Evolutionary conservation across 2,888 invertebrate species (phyloP), one percentile per base, ranked within the genome.

Genomic region (Lasioglossum zephyrum): DNA sequence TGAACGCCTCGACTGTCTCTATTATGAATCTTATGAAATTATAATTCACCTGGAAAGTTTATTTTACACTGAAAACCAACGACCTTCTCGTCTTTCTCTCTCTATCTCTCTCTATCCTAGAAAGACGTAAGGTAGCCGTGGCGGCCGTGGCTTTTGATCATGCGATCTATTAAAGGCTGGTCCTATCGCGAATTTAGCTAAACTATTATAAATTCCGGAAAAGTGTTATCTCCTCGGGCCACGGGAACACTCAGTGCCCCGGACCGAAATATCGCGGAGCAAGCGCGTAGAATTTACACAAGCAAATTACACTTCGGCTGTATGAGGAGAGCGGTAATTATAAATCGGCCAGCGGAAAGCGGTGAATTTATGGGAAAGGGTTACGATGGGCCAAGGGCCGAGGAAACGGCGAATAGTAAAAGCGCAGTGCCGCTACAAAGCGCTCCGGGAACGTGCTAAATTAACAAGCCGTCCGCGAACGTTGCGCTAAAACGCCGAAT

Each of bases 241-340:
- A 76, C 70, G 47, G 49, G 57, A 66, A 75, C 79, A 77, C 66
- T 72, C 76, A 53, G 69, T 57, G 22, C 39, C 69, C 9, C 69
- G 69, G 39, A 69, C 53, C 81, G 82, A 90, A 88, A 88, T 90
- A 90, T 89, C 84, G 79, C 69, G 77, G 81, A 72, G 79, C 84
- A 76, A 79, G 85, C 84, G 81, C 70, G 86, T 82, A 82, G 86
- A 89, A 89, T 90, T 90, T 90, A 87, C 87, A 87, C 87, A 89
- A 86, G 90, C 82, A 90, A 90, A 87, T 90, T 89, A 89, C 89
- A 84, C 83, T 89, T 85, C 69, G 77, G 79, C 57, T 84, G 75
- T 87, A 84, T 82, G 83, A 85, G 84, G 81, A 85, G 85, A 82
- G 82, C 86, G 87, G 90, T 89, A 89, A 90, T 90, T 90, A 90